These are phyloP conservation scores for Phylloscopus trochiloides DNA, from an alignment of 2,113 vertebrate genomes.

Conservation along the genomic window DNA sequence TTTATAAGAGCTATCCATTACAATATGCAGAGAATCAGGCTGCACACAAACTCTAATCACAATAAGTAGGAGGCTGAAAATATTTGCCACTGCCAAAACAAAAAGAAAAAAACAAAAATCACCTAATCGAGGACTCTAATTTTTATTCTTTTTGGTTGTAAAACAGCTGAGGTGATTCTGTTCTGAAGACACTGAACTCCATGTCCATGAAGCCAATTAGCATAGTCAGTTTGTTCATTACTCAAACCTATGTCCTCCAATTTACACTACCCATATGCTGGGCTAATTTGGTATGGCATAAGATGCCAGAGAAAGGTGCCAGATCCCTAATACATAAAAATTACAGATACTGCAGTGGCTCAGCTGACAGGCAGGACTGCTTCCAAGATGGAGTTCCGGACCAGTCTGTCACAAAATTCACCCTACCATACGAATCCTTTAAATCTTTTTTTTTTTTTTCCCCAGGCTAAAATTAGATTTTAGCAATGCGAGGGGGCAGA, in stretches of 20 bases:
- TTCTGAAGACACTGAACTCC: background rate
- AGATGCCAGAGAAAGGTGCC: constrained; percentile 41
- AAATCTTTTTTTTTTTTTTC: background rate
- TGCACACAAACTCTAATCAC: background rate
- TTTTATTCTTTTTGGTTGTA: background rate
- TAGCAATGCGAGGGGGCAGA: background rate
- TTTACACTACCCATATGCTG: constrained; percentile 43
- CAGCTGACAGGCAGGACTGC: constrained; percentile 24
- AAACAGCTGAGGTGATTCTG: background rate
- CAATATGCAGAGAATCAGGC: background rate
- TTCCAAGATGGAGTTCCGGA: constrained; percentile 23
- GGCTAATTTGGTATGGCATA: background rate
- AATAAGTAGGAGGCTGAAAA: background rate
- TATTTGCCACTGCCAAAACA: background rate
- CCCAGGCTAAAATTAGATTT: constrained; percentile 19
- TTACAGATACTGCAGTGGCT: constrained; percentile 26
- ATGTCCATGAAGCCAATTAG: background rate
- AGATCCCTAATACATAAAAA: constrained; percentile 47
- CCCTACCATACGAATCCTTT: background rate
- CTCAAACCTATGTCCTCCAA: constrained; percentile 25
- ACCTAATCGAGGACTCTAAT: background rate
- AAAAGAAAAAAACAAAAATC: background rate
- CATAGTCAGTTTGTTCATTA: constrained; percentile 32
- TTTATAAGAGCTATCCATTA: background rate
- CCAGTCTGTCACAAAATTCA: background rate